These are phyloP conservation scores for Lepidothrix coronata DNA, from an alignment of 2,113 vertebrate species.

Conservation along the genomic window DNA sequence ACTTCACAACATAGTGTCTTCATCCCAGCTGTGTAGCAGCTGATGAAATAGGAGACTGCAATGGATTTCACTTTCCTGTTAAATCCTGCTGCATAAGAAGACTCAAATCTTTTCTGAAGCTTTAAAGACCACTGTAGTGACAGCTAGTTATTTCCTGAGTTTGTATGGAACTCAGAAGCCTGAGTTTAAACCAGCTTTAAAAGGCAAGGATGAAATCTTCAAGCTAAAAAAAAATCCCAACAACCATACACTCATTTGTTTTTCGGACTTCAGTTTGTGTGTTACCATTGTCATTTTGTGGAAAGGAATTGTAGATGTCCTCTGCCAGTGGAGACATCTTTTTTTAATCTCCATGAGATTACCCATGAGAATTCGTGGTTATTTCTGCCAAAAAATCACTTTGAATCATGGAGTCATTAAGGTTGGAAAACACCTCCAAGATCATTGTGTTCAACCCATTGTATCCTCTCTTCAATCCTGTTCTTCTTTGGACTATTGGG, in stretches of 20 bases:
- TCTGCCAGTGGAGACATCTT: not conserved
- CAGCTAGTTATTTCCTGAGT: not conserved
- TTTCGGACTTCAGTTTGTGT: not conserved
- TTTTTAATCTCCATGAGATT: not conserved
- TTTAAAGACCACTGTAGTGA: not conserved
- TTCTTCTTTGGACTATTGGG: not conserved
- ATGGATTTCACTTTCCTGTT: not conserved
- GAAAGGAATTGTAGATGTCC: not conserved
- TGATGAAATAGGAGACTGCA: not conserved
- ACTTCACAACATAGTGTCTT: not conserved
- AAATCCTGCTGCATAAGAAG: not conserved
- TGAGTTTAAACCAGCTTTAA: not conserved
- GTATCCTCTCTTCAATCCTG: not conserved
- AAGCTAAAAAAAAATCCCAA: not conserved
- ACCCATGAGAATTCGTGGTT: not conserved
- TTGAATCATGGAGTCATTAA: not conserved
- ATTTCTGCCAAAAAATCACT: not conserved
- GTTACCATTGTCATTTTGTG: not conserved
- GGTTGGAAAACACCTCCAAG: not conserved
- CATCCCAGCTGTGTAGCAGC: not conserved
- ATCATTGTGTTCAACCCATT: not conserved
- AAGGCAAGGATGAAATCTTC: not conserved
- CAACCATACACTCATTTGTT: not conserved
- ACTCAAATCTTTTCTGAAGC: not conserved
- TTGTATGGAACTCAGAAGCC: not conserved